Conservation (phyloP, 2,113 vertebrate genomes). For the Anguilla rostrata region DNA sequence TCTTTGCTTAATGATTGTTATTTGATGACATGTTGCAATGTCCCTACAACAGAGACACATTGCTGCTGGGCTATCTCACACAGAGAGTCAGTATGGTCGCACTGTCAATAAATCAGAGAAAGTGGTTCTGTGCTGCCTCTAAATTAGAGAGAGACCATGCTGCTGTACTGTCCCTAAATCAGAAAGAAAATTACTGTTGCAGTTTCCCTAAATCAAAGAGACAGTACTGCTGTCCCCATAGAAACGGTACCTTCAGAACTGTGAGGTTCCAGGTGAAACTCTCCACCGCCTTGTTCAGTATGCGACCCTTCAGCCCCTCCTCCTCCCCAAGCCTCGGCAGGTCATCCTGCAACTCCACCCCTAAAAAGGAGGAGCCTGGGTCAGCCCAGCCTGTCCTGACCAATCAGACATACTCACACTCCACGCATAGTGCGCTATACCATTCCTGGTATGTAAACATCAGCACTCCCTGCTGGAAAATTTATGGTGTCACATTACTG, state of each 20-base stretch:
- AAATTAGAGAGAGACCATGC: too few species aligned
- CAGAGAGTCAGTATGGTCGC: background rate
- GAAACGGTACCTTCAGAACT: slow-evolving; percentile 68
- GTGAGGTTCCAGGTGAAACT: slow-evolving; percentile 89
- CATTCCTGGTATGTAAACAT: background rate
- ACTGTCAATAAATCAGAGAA: background rate
- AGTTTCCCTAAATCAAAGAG: background rate
- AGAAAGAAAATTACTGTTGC: slow-evolving; percentile 16
- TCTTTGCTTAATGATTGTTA: too few species aligned
- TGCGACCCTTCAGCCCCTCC: slow-evolving; percentile 84
- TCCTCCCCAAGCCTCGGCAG: slow-evolving; percentile 78
- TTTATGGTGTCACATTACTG: background rate
- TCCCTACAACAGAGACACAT: too few species aligned
- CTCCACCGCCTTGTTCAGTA: slow-evolving; percentile 82
- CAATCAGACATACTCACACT: background rate
- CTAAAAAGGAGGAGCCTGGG: slow-evolving; percentile 51
- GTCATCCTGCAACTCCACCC: slow-evolving; percentile 86
- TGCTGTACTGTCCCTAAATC: background rate
- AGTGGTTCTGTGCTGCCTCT: too few species aligned
- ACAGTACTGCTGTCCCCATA: background rate
- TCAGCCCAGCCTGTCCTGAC: background rate
- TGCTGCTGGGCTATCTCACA: background rate
- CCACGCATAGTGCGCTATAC: background rate
- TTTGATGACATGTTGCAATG: too few species aligned
- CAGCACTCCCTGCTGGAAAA: background rate